phyloP scores from a whole-genome alignment of 2,888 invertebrate species.

The Melinaea marsaeus region DNA sequence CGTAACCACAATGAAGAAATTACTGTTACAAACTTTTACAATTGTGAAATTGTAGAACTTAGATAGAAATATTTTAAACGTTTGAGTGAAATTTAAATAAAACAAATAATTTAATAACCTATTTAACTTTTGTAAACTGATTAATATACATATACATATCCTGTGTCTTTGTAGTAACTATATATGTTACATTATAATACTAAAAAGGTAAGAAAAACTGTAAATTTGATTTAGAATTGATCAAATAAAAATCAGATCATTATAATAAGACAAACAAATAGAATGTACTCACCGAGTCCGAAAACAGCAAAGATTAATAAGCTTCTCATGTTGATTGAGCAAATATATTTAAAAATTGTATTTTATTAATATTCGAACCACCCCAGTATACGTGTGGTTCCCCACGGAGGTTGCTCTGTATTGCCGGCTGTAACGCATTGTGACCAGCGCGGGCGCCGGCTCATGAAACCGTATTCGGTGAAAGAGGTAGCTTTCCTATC shows the following conservation, averaged over 20 bases:
- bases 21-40: constrained; percentile 21
- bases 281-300: constrained; percentile 57
- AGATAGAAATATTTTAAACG: constrained; percentile 9
- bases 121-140: too few species aligned
- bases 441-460: constrained; percentile 40
- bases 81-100: constrained; percentile 10
- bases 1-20: constrained; percentile 20
- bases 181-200: too few species aligned
- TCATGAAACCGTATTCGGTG: constrained; percentile 18
- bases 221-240: not conserved
- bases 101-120: not conserved
- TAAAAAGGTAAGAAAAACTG: too few species aligned
- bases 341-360: constrained; percentile 37
- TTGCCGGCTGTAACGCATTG: constrained; percentile 54
- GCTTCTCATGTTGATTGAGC: constrained; percentile 55
- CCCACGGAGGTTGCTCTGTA: constrained; percentile 63
- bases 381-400: constrained; percentile 61
- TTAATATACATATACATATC: too few species aligned
- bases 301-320: constrained; percentile 53
- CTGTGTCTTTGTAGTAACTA: too few species aligned
- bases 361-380: constrained; percentile 34
- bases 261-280: constrained; percentile 4
- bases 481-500: constrained; percentile 25
- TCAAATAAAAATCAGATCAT: not conserved
- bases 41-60: too few species aligned